Evolutionary conservation across 2,797 vertebrate genomes (phyloP).

Genomic region (Nyctalus aviator): DNA sequence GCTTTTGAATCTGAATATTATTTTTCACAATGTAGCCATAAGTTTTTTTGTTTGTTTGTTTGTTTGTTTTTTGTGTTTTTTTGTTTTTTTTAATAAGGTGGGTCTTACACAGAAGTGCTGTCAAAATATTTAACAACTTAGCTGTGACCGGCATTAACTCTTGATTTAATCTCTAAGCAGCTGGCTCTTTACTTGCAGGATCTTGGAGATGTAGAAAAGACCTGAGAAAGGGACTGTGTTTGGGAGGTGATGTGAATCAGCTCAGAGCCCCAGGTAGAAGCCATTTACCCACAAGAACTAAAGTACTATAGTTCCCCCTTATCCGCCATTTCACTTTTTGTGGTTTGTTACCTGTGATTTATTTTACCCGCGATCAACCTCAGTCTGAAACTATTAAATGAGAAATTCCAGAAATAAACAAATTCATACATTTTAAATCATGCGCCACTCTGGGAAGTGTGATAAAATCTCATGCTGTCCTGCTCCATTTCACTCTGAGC

Average conservation of each 20-base stretch:
- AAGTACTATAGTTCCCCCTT: neutral
- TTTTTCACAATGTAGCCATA: neutral
- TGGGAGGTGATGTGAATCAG: neutral
- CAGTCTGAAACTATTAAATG: neutral
- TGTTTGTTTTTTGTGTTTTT: neutral
- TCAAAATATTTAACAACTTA: slow-evolving; percentile 38
- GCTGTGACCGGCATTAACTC: neutral
- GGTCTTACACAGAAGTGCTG: neutral
- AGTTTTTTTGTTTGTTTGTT: neutral
- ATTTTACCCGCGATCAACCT: neutral
- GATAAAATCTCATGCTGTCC: neutral
- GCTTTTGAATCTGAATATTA: slow-evolving; percentile 28
- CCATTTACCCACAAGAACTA: neutral
- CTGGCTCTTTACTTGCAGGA: neutral
- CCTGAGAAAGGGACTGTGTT: neutral
- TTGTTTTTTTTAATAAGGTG: slow-evolving; percentile 13
- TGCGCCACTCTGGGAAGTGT: neutral
- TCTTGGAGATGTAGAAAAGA: neutral
- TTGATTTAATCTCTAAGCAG: slow-evolving; percentile 9
- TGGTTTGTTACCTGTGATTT: neutral
- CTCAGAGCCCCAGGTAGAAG: neutral
- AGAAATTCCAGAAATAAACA: neutral
- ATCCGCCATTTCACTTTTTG: neutral
- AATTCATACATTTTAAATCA: neutral
- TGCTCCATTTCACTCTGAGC: neutral